Evolutionary conservation across 2,113 vertebrate genomes (phyloP).

Genomic region (human (Homo sapiens)): GRCh38 chr3:84970501-84971000

Average conservation of each 20-base stretch:
- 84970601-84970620: neutral
- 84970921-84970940: neutral
- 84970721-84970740: neutral
- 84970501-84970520: slow-evolving; percentile 14
- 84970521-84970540: slow-evolving; percentile 31
- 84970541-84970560: neutral
- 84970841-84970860: neutral
- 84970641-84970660: neutral
- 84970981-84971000: neutral
- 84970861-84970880: neutral
- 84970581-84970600: neutral
- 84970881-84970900: neutral
- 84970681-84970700: neutral
- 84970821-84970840: neutral
- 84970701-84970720: slow-evolving; percentile 30
- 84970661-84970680: neutral
- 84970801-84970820: neutral
- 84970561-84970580: slow-evolving; percentile 23
- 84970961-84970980: neutral
- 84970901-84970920: neutral
- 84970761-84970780: neutral
- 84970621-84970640: neutral
- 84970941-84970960: slow-evolving; percentile 21
- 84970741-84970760: neutral
- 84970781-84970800: neutral